Percentiles rank a stretch among this genome's conserved stretches.
Conservation (phyloP, 2,888 invertebrate genomes). For the Leucozona laternaria region DNA sequence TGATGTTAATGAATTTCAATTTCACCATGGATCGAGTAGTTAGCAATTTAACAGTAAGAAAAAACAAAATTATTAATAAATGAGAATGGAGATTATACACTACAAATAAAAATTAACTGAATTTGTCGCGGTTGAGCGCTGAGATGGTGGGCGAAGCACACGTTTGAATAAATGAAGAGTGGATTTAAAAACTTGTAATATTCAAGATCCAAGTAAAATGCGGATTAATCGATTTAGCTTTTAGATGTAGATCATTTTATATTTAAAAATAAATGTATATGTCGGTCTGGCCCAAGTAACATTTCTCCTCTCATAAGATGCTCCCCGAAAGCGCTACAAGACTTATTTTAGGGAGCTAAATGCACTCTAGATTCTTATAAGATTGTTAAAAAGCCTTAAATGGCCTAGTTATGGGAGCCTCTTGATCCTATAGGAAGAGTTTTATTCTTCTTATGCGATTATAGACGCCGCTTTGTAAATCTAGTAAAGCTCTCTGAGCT, state of each 20-base stretch:
- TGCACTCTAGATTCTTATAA: too few relatives aligned
- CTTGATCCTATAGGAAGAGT: too few relatives aligned
- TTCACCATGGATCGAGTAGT: conserved; percentile 38
- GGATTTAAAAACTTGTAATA: conserved; percentile 37
- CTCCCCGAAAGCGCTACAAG: too few relatives aligned
- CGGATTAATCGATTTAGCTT: conserved; percentile 11
- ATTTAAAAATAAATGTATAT: neutral
- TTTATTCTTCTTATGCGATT: too few relatives aligned
- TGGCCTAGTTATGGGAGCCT: too few relatives aligned
- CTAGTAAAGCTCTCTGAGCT: too few relatives aligned
- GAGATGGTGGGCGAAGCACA: conserved; percentile 54
- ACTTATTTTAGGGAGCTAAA: too few relatives aligned
- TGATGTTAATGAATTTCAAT: conserved; percentile 59
- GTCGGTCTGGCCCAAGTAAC: too few relatives aligned
- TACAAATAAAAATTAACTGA: conserved; percentile 44
- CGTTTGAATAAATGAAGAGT: neutral
- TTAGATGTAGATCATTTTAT: conserved; percentile 1
- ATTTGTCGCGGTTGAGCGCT: conserved; percentile 39
- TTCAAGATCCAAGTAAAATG: conserved; percentile 9
- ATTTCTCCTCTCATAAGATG: too few relatives aligned
- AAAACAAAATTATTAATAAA: conserved; percentile 36
- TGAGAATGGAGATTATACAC: conserved; percentile 36
- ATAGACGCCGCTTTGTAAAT: too few relatives aligned
- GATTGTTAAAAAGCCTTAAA: too few relatives aligned
- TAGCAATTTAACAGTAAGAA: neutral